phyloP scores from a whole-genome alignment of 1,140 invertebrate species.

The Daktulosphaira vitifoliae region DNA sequence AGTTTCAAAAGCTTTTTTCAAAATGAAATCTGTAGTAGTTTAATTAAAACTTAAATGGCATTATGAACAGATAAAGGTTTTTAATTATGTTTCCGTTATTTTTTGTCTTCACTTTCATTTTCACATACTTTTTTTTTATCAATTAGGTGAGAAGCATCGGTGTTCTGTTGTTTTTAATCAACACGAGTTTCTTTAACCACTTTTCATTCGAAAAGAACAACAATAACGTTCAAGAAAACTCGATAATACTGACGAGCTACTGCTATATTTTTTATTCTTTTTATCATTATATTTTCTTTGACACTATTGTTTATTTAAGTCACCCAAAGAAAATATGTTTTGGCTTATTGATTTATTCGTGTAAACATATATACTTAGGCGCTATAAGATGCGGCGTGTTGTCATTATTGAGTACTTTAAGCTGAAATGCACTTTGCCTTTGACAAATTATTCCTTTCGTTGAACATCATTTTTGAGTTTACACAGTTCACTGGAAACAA shows the following conservation, averaged over 20 bases:
- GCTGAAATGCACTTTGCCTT: not conserved
- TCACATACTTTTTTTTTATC: not conserved
- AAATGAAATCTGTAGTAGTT: not conserved
- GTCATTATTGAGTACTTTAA: not conserved
- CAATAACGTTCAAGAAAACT: not conserved
- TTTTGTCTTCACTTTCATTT: not conserved
- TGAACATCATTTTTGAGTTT: not conserved
- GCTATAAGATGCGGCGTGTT: not conserved
- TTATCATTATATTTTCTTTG: not conserved
- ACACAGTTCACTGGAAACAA: too few relatives aligned
- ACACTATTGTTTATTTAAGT: not conserved
- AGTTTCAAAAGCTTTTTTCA: not conserved
- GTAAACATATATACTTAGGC: slow-evolving; percentile 17
- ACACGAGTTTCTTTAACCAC: slow-evolving; percentile 1
- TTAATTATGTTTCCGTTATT: slow-evolving; percentile 27
- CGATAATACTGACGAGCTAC: not conserved
- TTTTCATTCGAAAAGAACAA: not conserved
- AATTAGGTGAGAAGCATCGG: not conserved
- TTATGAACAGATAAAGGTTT: slow-evolving; percentile 20
- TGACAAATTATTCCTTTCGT: slow-evolving; percentile 1
- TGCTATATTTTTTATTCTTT: slow-evolving; percentile 18
- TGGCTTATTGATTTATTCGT: slow-evolving; percentile 14
- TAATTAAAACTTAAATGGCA: slow-evolving; percentile 5
- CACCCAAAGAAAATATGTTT: not conserved
- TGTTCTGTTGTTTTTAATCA: slow-evolving; percentile 11